These are phyloP conservation scores for Carollia perspicillata DNA, from an alignment of 2,113 vertebrate genomes.

Conservation along the genomic window DNA sequence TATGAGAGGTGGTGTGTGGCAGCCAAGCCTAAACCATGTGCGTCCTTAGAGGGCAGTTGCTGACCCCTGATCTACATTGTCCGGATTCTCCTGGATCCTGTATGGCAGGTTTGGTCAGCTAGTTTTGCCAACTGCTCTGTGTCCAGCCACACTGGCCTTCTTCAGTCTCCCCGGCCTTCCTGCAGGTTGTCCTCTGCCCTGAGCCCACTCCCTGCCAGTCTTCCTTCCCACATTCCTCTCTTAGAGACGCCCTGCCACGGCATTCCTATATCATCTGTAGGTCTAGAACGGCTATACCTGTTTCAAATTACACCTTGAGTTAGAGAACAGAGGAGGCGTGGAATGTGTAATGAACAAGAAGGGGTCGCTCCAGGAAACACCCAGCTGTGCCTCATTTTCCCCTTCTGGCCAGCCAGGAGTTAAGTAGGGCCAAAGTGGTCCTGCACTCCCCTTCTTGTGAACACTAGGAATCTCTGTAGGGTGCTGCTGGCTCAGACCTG, in stretches of 20 bases:
- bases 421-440: not conserved
- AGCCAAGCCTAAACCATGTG: not conserved
- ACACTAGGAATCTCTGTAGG: not conserved
- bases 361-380: not conserved
- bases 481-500: not conserved
- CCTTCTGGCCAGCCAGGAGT: not conserved
- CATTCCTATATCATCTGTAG: accelerated
- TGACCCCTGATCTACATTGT: not conserved
- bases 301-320: not conserved
- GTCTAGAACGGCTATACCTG: not conserved
- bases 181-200: not conserved
- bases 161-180: not conserved
- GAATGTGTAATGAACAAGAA: not conserved
- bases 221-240: not conserved
- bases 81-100: not conserved
- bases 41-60: not conserved
- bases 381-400: too few relatives aligned
- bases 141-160: not conserved
- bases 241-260: too few relatives aligned
- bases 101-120: not conserved
- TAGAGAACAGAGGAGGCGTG: not conserved
- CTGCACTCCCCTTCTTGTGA: not conserved
- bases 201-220: not conserved
- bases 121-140: not conserved
- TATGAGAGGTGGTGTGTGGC: not conserved